phyloP scores from a whole-genome alignment of 2,888 invertebrate genomes.

The Brenthis ino region DNA sequence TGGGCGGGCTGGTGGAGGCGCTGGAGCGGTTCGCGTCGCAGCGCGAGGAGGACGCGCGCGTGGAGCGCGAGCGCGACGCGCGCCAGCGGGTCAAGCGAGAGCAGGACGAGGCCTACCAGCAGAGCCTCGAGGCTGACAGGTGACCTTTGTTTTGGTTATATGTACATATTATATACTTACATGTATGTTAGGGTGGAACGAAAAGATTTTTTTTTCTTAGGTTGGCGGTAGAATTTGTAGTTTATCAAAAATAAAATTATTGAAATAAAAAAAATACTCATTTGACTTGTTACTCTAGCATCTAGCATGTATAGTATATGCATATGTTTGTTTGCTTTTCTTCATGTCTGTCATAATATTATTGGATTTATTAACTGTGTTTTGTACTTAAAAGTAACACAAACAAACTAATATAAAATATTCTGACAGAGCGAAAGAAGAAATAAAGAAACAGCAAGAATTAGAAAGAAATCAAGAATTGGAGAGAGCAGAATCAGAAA shows the following conservation, averaged over 20 bases:
- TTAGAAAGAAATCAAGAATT: constrained; percentile 87
- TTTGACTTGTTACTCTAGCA: no score
- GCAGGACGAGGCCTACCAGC: constrained; percentile 96
- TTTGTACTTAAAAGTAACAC: no score
- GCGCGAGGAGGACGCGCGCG: constrained; percentile 87
- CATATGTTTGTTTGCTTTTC: no score
- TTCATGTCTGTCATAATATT: no score
- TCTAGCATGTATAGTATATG: no score
- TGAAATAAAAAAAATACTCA: no score
- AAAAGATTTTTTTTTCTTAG: no score
- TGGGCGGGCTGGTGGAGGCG: constrained; percentile 93
- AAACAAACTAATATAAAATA: constrained; percentile 14
- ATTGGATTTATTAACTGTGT: no score
- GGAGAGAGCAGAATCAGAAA: constrained; percentile 88
- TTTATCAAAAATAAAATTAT: no score
- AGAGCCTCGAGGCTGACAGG: constrained; percentile 93
- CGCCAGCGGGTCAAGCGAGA: constrained; percentile 94
- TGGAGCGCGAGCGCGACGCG: constrained; percentile 94
- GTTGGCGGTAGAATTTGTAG: no score
- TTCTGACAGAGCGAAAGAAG: constrained; percentile 89
- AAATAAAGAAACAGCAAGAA: constrained; percentile 90
- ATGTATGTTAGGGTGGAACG: no score
- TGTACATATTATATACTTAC: no score
- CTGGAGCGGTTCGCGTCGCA: constrained; percentile 93
- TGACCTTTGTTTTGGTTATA: constrained; percentile 47